Base-by-base conservation (phyloP, 2,888 invertebrate species). In the Yponomeuta evonymella region DNA sequence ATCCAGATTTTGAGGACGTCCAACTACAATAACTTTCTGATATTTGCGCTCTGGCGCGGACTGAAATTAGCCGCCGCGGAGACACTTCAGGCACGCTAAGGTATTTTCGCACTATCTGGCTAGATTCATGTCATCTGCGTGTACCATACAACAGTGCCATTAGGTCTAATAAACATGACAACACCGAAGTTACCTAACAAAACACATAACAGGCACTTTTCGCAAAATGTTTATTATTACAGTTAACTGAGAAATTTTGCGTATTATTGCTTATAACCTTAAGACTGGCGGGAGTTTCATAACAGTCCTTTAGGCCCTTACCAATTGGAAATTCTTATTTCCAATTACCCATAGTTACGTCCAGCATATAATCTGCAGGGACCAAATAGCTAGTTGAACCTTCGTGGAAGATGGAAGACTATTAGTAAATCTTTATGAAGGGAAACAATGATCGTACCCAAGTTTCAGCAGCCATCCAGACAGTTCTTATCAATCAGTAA, bases 171-270 rank as follows among this genome's bases (percentile, higher is more conserved):
- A 68, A 51, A 74, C 81, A 85, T 86, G 86, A 73, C 72, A 73
- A 72, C 70, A 77, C 79, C 80, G 82, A 79, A 86, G 80, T 82
- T 78, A 80, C 71, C 48, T 36, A 36, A 36, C 51, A 58, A 58
- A 23, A 58, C 51, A 58, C 51, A 33, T 43, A 77, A 82, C 79
- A 87, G 88, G 88, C 88, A 87, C 88, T 86, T 86, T 72, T 73
- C 75, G 72, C 74, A 75, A 74, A 62, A 29, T 73, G 73, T 76
- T 77, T 73, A 77, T 74, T 75, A 78, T 79, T 58, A 30, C 51
- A 65, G 23, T 58, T 65, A 9, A 65, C 65, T 65, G 65, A 30
- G 65, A 11, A 43, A 65, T 65, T 65, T 33, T 2, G 51, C 11
- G 65, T 33, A 5, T 9, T 68, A 68, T 68, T 68, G 68, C 68